Evolutionary conservation across 2,113 vertebrate genomes (phyloP).

Genomic region (Carlito syrichta): DNA sequence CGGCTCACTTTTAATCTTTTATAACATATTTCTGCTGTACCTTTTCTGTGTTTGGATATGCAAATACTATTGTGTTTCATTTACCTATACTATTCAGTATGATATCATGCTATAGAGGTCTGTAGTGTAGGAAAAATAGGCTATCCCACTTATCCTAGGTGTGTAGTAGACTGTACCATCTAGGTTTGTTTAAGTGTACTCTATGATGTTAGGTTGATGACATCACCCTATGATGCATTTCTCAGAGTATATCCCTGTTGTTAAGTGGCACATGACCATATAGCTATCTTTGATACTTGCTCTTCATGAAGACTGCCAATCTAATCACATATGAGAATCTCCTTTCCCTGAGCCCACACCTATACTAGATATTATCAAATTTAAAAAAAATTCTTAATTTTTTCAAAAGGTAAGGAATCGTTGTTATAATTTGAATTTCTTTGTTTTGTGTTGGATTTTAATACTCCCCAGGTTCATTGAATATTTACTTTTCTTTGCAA

Average conservation of each 20-base stretch:
- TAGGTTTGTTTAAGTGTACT: background rate
- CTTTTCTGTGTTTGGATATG: background rate
- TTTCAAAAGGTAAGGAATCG: background rate
- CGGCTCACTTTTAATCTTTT: background rate
- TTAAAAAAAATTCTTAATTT: background rate
- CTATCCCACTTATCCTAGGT: background rate
- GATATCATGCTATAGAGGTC: background rate
- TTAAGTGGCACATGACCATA: background rate
- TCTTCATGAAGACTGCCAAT: background rate
- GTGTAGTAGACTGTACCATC: background rate
- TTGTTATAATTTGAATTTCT: background rate
- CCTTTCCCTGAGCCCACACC: background rate
- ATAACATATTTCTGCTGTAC: background rate
- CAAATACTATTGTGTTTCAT: background rate
- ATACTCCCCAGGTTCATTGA: background rate
- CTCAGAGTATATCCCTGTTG: background rate
- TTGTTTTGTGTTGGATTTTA: constrained; percentile 36
- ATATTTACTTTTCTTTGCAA: background rate
- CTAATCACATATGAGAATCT: background rate
- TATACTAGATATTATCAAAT: background rate
- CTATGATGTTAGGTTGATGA: background rate
- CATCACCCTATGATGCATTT: background rate
- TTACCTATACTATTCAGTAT: background rate
- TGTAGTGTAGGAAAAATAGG: background rate
- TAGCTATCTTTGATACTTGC: background rate